phyloP scores from a whole-genome alignment of 2,113 vertebrate species.

The Scopus umbretta region DNA sequence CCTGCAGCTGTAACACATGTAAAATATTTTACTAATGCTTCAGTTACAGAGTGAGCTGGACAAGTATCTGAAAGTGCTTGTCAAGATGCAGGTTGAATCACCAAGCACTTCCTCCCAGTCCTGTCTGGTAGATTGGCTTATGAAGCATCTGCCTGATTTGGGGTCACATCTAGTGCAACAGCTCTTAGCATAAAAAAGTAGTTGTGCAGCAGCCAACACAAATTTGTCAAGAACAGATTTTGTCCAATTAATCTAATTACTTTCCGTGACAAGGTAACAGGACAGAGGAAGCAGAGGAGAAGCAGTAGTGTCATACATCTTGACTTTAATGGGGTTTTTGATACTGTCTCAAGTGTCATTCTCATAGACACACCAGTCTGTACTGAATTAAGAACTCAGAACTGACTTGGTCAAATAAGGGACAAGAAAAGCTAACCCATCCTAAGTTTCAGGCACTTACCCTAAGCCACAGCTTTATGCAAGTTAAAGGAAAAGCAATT shows the following conservation, averaged over 20 bases:
- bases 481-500: background rate
- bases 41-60: fast-evolving
- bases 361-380: background rate
- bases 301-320: background rate
- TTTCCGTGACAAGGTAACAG: background rate
- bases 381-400: background rate
- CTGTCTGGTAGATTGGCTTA: background rate
- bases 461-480: background rate
- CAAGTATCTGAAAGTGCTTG: background rate
- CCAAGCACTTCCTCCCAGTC: background rate
- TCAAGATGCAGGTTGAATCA: background rate
- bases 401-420: background rate
- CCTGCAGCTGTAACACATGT: background rate
- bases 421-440: background rate
- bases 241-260: background rate
- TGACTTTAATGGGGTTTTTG: background rate
- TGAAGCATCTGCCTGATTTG: background rate
- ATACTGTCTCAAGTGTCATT: background rate
- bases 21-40: background rate
- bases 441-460: background rate
- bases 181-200: background rate
- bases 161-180: background rate
- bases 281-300: background rate
- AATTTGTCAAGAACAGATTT: background rate
- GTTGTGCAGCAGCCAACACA: background rate